These are phyloP conservation scores for Notocelia uddmanniana DNA, from an alignment of 2,888 invertebrate species.

Conservation along the genomic window DNA sequence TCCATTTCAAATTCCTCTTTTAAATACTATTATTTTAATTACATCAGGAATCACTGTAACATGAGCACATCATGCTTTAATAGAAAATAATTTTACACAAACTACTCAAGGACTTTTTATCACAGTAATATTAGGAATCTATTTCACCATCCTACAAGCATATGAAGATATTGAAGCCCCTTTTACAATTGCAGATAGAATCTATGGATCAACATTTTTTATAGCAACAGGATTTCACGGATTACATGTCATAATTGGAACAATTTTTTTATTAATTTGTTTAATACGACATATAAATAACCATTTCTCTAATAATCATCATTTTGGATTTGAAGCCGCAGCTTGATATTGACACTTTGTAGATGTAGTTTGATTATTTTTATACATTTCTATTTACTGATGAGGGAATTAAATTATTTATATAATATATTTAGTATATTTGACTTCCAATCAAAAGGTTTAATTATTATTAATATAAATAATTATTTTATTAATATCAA, in stretches of 20 bases:
- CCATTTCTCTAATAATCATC: slow-evolving; percentile 70
- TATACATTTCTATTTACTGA: slow-evolving; percentile 88
- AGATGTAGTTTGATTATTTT: slow-evolving; percentile 72
- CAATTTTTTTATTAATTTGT: slow-evolving; percentile 65
- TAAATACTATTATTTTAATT: slow-evolving; percentile 91
- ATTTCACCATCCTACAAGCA: slow-evolving; percentile 88
- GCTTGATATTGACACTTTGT: slow-evolving; percentile 79
- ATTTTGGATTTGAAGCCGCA: slow-evolving; percentile 75
- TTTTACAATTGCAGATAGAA: slow-evolving; percentile 75
- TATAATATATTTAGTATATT: slow-evolving; percentile 89
- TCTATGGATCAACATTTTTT: slow-evolving; percentile 90
- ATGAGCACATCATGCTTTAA: slow-evolving; percentile 76
- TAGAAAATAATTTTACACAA: slow-evolving; percentile 73
- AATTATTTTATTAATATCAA: slow-evolving; percentile 75
- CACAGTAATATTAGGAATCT: slow-evolving; percentile 75
- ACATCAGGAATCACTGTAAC: slow-evolving; percentile 90
- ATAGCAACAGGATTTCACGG: slow-evolving; percentile 92
- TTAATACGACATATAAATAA: slow-evolving; percentile 66
- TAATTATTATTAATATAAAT: slow-evolving; percentile 86
- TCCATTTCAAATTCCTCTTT: slow-evolving; percentile 89
- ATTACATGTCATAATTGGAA: slow-evolving; percentile 88
- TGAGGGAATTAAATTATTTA: slow-evolving; percentile 88
- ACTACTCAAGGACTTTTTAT: slow-evolving; percentile 74
- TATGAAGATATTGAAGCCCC: slow-evolving; percentile 89
- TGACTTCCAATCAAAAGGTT: slow-evolving; percentile 90